Conservation (phyloP, 2,888 invertebrate genomes). For the Dolichopus griseipennis region DNA sequence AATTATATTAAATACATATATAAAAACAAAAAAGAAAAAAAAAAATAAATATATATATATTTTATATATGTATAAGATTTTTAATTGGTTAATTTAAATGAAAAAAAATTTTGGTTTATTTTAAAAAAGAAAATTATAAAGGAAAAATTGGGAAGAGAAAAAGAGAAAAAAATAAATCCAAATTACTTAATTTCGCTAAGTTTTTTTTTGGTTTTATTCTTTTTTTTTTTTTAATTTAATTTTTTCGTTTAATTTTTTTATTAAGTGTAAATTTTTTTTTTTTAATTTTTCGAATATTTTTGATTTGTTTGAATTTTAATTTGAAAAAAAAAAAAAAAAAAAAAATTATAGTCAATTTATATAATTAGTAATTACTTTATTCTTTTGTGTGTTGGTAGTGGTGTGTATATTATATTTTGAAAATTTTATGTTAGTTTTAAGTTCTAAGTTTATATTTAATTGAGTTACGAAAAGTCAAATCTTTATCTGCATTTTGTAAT, state of each 20-base stretch:
- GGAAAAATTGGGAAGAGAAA: constrained; percentile 8
- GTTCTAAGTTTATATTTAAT: too few species aligned
- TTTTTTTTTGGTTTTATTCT: constrained; percentile 7
- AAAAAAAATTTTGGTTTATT: neutral
- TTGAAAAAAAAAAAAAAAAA: neutral
- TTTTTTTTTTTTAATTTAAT: constrained; percentile 10
- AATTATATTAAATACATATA: neutral
- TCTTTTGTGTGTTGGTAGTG: too few species aligned
- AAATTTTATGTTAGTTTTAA: too few species aligned
- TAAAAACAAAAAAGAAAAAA: neutral
- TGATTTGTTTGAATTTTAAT: neutral
- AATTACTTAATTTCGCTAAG: constrained; percentile 16
- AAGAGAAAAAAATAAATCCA: constrained; percentile 15
- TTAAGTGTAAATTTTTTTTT: neutral
- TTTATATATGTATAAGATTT: too few species aligned
- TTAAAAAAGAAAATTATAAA: neutral
- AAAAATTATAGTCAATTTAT: too few species aligned
- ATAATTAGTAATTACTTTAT: too few species aligned
- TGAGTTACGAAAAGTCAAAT: too few species aligned
- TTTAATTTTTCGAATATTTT: too few species aligned
- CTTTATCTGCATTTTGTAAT: too few species aligned
- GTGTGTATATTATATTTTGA: too few species aligned
- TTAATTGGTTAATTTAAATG: too few species aligned
- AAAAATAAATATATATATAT: neutral
- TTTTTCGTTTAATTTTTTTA: neutral